phyloP scores from a whole-genome alignment of 2,888 invertebrate genomes.

The Rhagophthalmus giganteus region DNA sequence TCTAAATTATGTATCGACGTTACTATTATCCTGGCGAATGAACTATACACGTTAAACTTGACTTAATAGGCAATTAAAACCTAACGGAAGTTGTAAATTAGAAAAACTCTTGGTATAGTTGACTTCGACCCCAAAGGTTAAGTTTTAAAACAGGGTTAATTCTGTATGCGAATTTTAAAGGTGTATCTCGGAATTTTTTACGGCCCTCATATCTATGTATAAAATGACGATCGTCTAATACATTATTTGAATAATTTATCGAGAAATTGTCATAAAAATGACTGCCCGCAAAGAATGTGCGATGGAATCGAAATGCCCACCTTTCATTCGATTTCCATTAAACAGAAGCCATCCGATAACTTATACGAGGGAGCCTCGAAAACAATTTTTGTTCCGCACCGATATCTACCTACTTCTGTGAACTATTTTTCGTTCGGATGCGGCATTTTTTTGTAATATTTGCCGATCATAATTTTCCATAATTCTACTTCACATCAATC shows the following conservation, averaged over 20 bases:
- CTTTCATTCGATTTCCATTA: not conserved
- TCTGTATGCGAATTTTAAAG: conserved; percentile 12
- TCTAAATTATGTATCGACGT: conserved; percentile 31
- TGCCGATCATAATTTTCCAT: no score
- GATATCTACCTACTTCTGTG: no score
- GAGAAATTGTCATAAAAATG: not conserved
- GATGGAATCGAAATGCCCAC: not conserved
- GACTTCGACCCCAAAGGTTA: conserved; percentile 27
- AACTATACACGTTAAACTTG: conserved; percentile 28
- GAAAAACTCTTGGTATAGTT: conserved; percentile 25
- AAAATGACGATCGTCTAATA: not conserved
- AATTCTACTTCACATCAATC: no score
- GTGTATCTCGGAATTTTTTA: not conserved
- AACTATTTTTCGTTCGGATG: no score
- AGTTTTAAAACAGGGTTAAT: conserved; percentile 25
- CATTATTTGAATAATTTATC: not conserved
- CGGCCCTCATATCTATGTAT: no score
- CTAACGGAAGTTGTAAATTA: conserved; percentile 32
- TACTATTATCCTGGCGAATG: conserved; percentile 24
- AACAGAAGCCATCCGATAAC: not conserved
- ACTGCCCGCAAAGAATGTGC: not conserved
- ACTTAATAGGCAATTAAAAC: conserved; percentile 32
- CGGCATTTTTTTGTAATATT: no score
- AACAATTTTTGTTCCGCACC: not conserved
- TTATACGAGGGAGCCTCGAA: not conserved